Evolutionary conservation across 2,113 vertebrate genomes (phyloP), one percentile per base, ranked within the genome.

Genomic region (Percopsis transmontana): DNA sequence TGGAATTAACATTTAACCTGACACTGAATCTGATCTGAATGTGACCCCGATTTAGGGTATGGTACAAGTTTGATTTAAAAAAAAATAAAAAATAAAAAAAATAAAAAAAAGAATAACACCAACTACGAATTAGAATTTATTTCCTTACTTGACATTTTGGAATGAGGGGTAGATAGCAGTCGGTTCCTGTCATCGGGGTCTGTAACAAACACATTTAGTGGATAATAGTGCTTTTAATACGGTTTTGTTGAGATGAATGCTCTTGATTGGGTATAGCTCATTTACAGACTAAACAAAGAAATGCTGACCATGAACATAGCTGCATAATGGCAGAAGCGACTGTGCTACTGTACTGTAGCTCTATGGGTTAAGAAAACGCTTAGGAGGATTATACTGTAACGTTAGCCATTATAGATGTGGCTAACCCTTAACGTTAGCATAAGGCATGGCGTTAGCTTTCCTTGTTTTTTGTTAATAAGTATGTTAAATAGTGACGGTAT

Each of bases 101-200:
- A n/a, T n/a, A n/a, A n/a, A n/a, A n/a, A n/a, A n/a, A n/a, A n/a
- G n/a, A n/a, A n/a, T n/a, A n/a, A n/a, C n/a, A n/a, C n/a, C n/a
- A n/a, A n/a, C n/a, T n/a, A n/a, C n/a, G n/a, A n/a, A n/a, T n/a
- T n/a, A n/a, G n/a, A n/a, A n/a, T n/a, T 50, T 38, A 58, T 58
- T 14, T 45, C 44, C 80, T 83, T 83, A 83, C 80, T 83, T 76
- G 80, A 83, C 80, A 83, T 83, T 72, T 76, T 62, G 65, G 50
- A 55, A 79, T 21, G 66, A 57, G 59, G 58, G 61, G 53, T n/a
- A 13, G 63, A 68, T 18, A 7, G 87, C 81, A 88, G 50, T 83
- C 70, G 64, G 20, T 59, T 54, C 54, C 82, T 0, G 65, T 73
- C 84, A 84, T 83, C 60, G 62, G 59, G n/a, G 68, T 77, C 87